Evolutionary conservation across 2,113 vertebrate genomes (phyloP).

Genomic region (Microcebus tavaratra): DNA sequence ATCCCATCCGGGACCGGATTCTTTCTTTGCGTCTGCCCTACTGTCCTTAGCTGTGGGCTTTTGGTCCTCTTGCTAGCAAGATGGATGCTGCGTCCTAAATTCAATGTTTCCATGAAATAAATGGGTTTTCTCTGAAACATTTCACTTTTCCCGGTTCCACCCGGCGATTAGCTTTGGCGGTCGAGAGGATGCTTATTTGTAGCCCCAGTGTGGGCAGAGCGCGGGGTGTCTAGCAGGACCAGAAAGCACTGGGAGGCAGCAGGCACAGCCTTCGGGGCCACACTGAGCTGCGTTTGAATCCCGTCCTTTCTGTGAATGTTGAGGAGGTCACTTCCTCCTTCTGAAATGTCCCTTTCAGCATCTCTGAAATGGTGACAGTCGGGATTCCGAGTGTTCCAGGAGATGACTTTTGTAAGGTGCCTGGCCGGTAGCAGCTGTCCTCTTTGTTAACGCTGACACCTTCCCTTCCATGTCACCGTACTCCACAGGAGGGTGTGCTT

Average conservation of each 20-base stretch:
- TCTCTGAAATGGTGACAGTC: background rate
- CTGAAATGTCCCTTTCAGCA: background rate
- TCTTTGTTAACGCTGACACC: rapidly evolving
- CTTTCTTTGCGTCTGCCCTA: background rate
- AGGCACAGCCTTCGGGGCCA: background rate
- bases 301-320: background rate
- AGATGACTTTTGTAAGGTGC: background rate
- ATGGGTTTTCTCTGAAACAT: background rate
- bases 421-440: rapidly evolving
- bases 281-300: background rate
- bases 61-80: background rate
- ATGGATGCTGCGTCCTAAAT: background rate
- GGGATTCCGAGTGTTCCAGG: background rate
- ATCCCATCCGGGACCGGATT: rapidly evolving
- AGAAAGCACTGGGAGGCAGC: background rate
- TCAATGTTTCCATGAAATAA: background rate
- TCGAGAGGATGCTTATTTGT: background rate
- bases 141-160: background rate
- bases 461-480: no score
- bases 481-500: background rate
- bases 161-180: background rate
- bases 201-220: background rate
- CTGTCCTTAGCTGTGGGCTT: background rate
- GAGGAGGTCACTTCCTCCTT: background rate
- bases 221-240: background rate